Conservation (phyloP, 2,113 vertebrate genomes). For the Prunella fulvescens region DNA sequence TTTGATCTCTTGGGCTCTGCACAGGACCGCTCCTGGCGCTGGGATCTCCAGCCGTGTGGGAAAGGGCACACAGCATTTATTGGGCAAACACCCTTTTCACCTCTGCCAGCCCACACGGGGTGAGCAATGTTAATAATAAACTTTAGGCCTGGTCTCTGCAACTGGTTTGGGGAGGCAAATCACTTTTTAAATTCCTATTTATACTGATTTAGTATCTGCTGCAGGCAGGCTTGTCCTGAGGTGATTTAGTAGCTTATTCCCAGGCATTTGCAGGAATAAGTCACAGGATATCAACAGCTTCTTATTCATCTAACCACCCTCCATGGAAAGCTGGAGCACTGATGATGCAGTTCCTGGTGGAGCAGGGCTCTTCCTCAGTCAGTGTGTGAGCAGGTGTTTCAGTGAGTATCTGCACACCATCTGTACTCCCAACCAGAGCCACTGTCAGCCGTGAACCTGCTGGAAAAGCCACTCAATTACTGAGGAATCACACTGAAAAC, state of each 20-base stretch:
- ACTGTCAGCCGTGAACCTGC: not conserved
- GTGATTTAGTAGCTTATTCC: not conserved
- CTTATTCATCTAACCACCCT: not conserved
- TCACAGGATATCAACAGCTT: not conserved
- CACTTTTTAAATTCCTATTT: not conserved
- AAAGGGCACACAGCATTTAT: not conserved
- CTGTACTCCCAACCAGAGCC: not conserved
- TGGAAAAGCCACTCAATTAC: not conserved
- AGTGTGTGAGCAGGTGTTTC: accelerated
- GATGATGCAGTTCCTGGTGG: not conserved
- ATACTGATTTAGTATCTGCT: not conserved
- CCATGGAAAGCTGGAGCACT: not conserved
- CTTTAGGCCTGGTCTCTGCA: not conserved
- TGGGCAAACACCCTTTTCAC: not conserved
- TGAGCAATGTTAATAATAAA: not conserved
- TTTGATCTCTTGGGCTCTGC: constrained; percentile 29
- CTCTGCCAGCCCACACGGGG: not conserved
- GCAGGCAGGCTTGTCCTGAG: not conserved
- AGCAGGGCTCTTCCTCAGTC: too few relatives aligned
- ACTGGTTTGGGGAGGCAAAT: not conserved
- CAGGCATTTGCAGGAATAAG: not conserved
- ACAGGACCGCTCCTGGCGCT: not conserved
- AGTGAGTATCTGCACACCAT: not conserved
- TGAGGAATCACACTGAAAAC: not conserved
- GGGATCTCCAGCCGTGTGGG: not conserved